Evolutionary conservation across 2,797 vertebrate species (phyloP).

Genomic region (Malacoraja senta): DNA sequence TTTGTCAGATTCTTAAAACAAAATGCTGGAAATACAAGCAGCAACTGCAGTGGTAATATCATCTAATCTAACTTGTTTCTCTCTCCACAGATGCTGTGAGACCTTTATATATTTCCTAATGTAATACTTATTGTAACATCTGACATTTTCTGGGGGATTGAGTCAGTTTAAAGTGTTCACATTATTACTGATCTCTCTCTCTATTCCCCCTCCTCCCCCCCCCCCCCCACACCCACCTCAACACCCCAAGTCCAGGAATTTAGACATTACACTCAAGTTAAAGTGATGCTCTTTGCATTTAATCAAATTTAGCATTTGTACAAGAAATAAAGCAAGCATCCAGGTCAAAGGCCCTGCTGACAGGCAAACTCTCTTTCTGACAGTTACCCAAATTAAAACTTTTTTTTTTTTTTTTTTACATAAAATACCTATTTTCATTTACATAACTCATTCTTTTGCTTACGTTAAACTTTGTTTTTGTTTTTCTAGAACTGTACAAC

Average conservation of each 20-base stretch:
- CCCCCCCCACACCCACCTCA: too few relatives aligned
- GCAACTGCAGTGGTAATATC: too few relatives aligned
- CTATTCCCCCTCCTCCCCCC: too few relatives aligned
- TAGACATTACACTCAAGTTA: conserved; percentile 39
- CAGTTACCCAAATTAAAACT: conserved; percentile 54
- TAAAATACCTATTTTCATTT: conserved; percentile 61
- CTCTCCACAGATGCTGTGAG: too few relatives aligned
- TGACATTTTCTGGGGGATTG: too few relatives aligned
- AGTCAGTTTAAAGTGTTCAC: not conserved
- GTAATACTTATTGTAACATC: too few relatives aligned
- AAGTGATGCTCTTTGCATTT: conserved; percentile 56
- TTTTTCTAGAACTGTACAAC: conserved; percentile 56
- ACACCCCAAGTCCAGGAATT: not conserved
- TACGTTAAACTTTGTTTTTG: conserved; percentile 50
- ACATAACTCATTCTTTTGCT: conserved; percentile 53
- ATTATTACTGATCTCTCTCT: not conserved
- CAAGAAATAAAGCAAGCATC: conserved; percentile 51
- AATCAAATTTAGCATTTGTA: conserved; percentile 63
- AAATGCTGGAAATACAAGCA: too few relatives aligned
- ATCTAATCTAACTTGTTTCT: too few relatives aligned
- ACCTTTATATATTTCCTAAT: too few relatives aligned
- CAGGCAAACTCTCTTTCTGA: conserved; percentile 52
- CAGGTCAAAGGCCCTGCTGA: conserved; percentile 51
- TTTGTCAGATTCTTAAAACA: not conserved
- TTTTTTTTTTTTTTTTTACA: conserved; percentile 52